Conservation (phyloP, 2,797 vertebrate species). For the Ambastaia sidthimunki region DNA sequence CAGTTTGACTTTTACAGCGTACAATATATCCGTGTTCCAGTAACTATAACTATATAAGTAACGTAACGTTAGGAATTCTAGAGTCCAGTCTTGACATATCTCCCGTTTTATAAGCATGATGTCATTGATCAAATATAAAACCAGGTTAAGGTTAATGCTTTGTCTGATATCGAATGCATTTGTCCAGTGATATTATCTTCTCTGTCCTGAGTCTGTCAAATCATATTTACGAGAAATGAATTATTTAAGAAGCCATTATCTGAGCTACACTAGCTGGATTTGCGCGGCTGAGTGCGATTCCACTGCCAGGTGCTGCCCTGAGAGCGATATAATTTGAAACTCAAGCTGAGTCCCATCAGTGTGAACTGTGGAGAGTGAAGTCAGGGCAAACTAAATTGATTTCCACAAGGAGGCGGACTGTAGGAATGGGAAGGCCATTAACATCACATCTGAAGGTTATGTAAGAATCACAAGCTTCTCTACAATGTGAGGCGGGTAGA, state of each 20-base stretch:
- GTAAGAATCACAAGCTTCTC: neutral
- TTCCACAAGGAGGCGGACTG: conserved; percentile 67
- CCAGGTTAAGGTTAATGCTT: conserved; percentile 31
- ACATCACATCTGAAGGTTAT: conserved; percentile 65
- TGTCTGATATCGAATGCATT: conserved; percentile 49
- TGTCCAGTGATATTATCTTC: conserved; percentile 46
- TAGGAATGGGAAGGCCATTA: conserved; percentile 73
- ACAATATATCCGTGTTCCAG: neutral
- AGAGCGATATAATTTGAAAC: conserved; percentile 73
- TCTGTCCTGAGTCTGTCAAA: conserved; percentile 68
- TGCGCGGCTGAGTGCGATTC: conserved; percentile 51
- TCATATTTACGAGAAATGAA: conserved; percentile 73
- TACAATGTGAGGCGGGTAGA: neutral
- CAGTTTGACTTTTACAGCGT: neutral
- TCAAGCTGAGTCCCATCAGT: conserved; percentile 73
- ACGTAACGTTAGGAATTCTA: conserved; percentile 16
- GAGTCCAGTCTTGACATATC: conserved; percentile 25
- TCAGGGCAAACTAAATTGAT: conserved; percentile 73
- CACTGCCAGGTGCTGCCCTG: conserved; percentile 58
- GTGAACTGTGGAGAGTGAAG: conserved; percentile 62
- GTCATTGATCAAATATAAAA: conserved; percentile 21
- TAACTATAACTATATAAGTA: neutral
- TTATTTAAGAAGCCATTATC: conserved; percentile 75
- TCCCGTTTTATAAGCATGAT: conserved; percentile 17
- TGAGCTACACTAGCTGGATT: conserved; percentile 67